phyloP scores from a whole-genome alignment of 1,140 invertebrate genomes.

The Drosophila varians region DNA sequence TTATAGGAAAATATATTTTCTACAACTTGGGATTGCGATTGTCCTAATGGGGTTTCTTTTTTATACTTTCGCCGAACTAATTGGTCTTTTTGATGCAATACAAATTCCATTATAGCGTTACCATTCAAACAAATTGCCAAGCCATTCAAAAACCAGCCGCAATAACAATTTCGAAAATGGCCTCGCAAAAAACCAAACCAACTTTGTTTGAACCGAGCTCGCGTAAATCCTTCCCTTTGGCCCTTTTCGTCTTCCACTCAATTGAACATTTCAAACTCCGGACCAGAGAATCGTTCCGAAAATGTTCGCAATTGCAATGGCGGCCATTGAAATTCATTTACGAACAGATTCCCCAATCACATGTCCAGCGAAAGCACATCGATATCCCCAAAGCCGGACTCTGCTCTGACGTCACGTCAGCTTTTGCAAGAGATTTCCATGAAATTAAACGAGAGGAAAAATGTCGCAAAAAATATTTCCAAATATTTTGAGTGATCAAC shows the following conservation, averaged over 20 bases:
- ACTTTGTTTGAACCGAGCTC: constrained; percentile 7
- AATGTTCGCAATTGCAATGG: constrained; percentile 21
- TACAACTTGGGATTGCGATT: neutral
- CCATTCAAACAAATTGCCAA: constrained; percentile 18
- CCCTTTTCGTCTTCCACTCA: constrained; percentile 25
- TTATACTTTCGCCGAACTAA: neutral
- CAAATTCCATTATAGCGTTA: neutral
- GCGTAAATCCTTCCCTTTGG: constrained; percentile 2
- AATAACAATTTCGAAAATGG: constrained; percentile 16
- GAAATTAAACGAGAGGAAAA: constrained; percentile 6
- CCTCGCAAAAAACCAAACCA: constrained; percentile 3
- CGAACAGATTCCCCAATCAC: constrained; percentile 6
- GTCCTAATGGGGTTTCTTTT: neutral
- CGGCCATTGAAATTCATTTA: constrained; percentile 38
- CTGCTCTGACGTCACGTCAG: constrained; percentile 27
- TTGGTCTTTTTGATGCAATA: neutral
- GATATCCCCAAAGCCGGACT: constrained; percentile 22
- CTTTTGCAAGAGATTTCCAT: constrained; percentile 1
- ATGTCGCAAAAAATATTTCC: constrained; percentile 41
- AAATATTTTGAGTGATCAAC: constrained; percentile 41
- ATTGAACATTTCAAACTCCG: constrained; percentile 25
- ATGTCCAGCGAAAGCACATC: constrained; percentile 4
- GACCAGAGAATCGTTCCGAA: constrained; percentile 23
- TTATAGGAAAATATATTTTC: neutral
- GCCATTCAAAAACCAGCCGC: constrained; percentile 13